Base-by-base conservation (phyloP, 2,113 vertebrate species). In the Clupea harengus region DNA sequence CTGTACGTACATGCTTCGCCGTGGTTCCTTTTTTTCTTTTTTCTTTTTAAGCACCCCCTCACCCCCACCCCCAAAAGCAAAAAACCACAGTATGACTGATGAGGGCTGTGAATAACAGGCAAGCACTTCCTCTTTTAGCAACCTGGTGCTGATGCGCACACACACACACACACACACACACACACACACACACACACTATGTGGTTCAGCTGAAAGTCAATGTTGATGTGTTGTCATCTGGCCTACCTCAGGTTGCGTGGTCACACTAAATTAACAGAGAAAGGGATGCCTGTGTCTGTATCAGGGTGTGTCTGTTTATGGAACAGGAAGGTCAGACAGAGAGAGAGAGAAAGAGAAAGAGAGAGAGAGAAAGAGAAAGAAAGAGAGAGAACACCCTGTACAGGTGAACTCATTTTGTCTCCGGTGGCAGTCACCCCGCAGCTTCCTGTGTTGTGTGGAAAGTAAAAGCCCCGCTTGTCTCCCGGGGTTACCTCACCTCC, bases 101-200 rank as follows among this genome's bases (percentile, higher is more conserved):
- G 82, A 83, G 64, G 47, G 20, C 75, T 13, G 72, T 84, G 45
- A 87, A 75, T 72, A 67, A 82, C 81, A 86, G 18, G 84, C 47
- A 84, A 82, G 84, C 47, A 84, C 60, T 80, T 89, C 87, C 85
- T 85, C 52, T 87, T 78, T 85, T 86, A 64, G 72, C 1, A 78
- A 78, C 72, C 32, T 75, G 64, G 1, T 67, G 72, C 28, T 75
- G 67, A 25, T n/a, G 22, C n/a, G 8, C 20, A 64, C 60, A 64
- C 54, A 18, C 54, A 57, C 54, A 57, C 9, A 20, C 20, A 20
- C 54, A 57, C 54, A 75, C 25, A 75, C 67, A 75, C 67, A 75
- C 25, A 39, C 64, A 72, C 64, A 32, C 64, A 72, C 1, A 72
- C 22, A 10, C 28, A 39, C 28, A 39, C 28, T 32, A n/a, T 67